These are phyloP conservation scores for Neofelis nebulosa DNA, from an alignment of 2,113 vertebrate genomes.

Conservation along the genomic window DNA sequence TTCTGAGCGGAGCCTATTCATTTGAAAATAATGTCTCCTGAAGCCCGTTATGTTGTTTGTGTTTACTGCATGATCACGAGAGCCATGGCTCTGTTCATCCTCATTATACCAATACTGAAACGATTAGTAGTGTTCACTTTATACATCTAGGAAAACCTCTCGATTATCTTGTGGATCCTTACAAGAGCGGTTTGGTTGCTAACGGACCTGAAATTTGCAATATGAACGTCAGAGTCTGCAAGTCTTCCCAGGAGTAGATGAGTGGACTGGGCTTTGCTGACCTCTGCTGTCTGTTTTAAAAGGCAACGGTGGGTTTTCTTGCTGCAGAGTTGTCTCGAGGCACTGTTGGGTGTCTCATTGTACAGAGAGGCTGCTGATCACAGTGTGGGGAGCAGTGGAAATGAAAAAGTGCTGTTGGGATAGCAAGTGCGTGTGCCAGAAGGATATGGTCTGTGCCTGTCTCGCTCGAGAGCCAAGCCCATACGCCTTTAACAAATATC, in stretches of 20 bases:
- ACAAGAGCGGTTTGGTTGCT: neutral
- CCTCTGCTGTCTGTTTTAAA: slow-evolving; percentile 61
- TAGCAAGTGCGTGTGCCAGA: neutral
- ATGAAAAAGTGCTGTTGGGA: neutral
- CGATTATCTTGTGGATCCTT: slow-evolving; percentile 55
- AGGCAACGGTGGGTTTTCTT: neutral
- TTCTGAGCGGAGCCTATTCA: slow-evolving; percentile 56
- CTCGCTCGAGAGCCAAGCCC: neutral
- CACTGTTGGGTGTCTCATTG: neutral
- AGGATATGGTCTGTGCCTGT: neutral
- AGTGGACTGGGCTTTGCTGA: slow-evolving; percentile 49
- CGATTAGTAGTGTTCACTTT: slow-evolving; percentile 56
- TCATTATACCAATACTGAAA: slow-evolving; percentile 63
- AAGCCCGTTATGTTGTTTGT: slow-evolving; percentile 67
- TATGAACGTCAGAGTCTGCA: neutral
- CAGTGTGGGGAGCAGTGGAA: neutral
- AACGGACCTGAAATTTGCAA: slow-evolving; percentile 28
- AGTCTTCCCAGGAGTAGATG: neutral
- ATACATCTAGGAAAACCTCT: slow-evolving; percentile 39
- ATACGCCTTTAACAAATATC: neutral
- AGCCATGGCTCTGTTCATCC: slow-evolving; percentile 56
- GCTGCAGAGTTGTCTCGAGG: neutral
- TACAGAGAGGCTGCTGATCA: neutral
- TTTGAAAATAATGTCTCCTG: slow-evolving; percentile 62
- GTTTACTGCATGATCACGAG: slow-evolving; percentile 61